Conservation (phyloP, 1,140 invertebrate genomes). For the Drosophila guanche region DNA sequence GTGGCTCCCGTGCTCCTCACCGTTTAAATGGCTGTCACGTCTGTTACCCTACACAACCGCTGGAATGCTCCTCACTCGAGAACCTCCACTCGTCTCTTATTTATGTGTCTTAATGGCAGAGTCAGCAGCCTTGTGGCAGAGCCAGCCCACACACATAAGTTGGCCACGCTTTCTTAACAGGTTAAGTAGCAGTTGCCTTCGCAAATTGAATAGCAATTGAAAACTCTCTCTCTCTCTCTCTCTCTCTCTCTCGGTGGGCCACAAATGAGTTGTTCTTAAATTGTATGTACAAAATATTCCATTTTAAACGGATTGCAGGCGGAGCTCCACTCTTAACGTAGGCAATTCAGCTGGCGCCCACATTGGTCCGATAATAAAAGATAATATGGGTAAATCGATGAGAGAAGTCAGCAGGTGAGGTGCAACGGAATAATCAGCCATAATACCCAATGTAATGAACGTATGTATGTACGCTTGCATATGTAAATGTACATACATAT, state of each 20-base stretch:
- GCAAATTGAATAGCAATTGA: slow-evolving; percentile 33
- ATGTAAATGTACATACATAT: too few species aligned
- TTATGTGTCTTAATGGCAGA: slow-evolving; percentile 52
- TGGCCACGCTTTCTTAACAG: slow-evolving; percentile 25
- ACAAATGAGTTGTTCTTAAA: background rate
- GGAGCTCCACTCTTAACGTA: slow-evolving; percentile 21
- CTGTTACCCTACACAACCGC: slow-evolving; percentile 4
- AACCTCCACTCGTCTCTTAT: slow-evolving; percentile 27
- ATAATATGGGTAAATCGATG: slow-evolving; percentile 28
- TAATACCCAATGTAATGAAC: too few species aligned
- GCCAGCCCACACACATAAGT: slow-evolving; percentile 27
- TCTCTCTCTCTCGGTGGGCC: background rate
- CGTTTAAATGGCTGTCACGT: slow-evolving; percentile 50
- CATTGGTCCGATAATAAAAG: slow-evolving; percentile 12
- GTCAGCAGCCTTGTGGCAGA: background rate
- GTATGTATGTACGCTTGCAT: too few species aligned
- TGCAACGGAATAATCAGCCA: background rate
- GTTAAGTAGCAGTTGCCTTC: slow-evolving; percentile 26
- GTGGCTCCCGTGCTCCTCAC: background rate
- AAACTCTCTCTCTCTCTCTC: slow-evolving; percentile 7
- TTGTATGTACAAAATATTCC: too few species aligned
- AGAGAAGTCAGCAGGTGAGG: background rate
- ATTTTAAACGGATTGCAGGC: background rate
- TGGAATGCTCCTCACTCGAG: too few species aligned
- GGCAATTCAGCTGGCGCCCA: slow-evolving; percentile 9